Evolutionary conservation across 2,113 vertebrate genomes (phyloP), one percentile per base, ranked within the genome.

Genomic region (Plotosus lineatus): DNA sequence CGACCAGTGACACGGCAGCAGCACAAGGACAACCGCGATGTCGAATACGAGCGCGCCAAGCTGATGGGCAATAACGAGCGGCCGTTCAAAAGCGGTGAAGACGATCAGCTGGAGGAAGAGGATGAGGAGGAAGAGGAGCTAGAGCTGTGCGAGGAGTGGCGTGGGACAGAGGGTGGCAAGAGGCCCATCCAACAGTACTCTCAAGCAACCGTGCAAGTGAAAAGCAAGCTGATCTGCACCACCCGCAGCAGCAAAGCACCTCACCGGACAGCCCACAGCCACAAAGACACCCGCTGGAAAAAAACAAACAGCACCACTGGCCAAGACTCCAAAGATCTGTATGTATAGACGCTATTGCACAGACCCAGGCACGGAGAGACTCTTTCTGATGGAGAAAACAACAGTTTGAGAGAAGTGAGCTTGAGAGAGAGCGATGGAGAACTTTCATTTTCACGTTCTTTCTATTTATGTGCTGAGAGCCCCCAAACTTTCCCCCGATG

Each of bases 261-360:
- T 38, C 92, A 92, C 89, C 95, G 95, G 93, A 95, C 93, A 90
- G 87, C 89, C 53, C 90, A 90, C 90, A 93, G 93, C 92, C 95
- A 96, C 91, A 95, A 97, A 94, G 96, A 97, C 94, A 99, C 98
- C 94, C 95, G 95, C 76, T 94, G 94, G 75, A 94, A 96, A 94
- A 95, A 95, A 87, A 88, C 91, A 90, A 94, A 92, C 68, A 89
- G 91, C 69, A 91, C 88, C 69, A 89, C 79, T 83, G 87, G 92
- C 90, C 90, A 90, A 90, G 94, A 93, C 77, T 90, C 90, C 90
- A 93, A 90, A 94, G 95, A 95, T 90, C 94, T 94, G 86, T 90
- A 89, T 38, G 86, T 90, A 75, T 91, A 81, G 88, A 89, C 84
- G 15, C 69, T 56, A 73, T 81, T 46, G 63, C 60, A 82, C 75